Evolutionary conservation across 2,888 invertebrate species (phyloP).

Genomic region (Brachylomia viminalis): DNA sequence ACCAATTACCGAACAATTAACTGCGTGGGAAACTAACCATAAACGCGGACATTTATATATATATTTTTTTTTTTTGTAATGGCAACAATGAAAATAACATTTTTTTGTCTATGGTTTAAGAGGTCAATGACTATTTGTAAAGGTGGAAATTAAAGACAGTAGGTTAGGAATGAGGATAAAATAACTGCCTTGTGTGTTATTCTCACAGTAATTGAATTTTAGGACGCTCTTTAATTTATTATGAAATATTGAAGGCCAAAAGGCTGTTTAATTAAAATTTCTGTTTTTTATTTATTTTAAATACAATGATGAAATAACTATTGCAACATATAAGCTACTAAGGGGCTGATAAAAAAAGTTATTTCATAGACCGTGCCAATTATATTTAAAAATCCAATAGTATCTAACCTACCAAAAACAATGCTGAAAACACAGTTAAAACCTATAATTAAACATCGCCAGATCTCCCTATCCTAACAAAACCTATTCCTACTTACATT

Average conservation of each 20-base stretch:
- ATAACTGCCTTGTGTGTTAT: constrained; percentile 17
- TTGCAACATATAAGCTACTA: not conserved
- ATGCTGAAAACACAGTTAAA: constrained; percentile 14
- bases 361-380: not conserved
- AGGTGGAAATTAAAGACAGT: constrained; percentile 45
- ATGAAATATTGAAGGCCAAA: constrained; percentile 27
- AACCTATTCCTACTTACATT: constrained; percentile 51
- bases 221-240: constrained; percentile 21
- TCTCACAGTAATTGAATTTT: constrained; percentile 46
- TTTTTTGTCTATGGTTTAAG: constrained; percentile 36
- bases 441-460: constrained; percentile 28
- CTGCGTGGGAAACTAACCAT: constrained; percentile 55
- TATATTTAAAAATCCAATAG: not conserved
- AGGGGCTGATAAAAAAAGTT: not conserved
- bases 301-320: not conserved
- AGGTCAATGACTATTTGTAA: constrained; percentile 54
- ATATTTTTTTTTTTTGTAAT: constrained; percentile 29
- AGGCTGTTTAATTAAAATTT: not conserved
- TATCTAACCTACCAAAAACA: constrained; percentile 20
- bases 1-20: constrained; percentile 31
- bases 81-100: constrained; percentile 33
- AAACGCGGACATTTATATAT: too few species aligned
- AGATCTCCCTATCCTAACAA: constrained; percentile 51
- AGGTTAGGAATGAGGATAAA: constrained; percentile 55
- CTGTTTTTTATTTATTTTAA: not conserved